Evolutionary conservation across 2,888 invertebrate genomes (phyloP).

Genomic region (Fragum sueziense): DNA sequence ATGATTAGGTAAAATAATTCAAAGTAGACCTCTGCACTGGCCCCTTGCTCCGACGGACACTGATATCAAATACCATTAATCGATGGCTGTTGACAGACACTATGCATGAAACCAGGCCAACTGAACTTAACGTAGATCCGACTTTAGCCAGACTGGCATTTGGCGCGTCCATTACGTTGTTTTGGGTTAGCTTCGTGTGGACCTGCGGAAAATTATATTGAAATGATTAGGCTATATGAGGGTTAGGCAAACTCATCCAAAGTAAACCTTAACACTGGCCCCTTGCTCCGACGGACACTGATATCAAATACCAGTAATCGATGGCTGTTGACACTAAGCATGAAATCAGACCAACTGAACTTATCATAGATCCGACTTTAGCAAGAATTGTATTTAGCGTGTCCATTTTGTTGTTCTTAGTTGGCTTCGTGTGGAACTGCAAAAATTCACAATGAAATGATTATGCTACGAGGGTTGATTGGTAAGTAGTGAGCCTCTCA

Average conservation of each 20-base stretch:
- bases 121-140: not conserved
- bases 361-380: not conserved
- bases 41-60: not conserved
- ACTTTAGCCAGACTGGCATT: not conserved
- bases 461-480: no score
- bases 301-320: constrained; percentile 3
- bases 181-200: no score
- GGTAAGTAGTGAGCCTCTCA: no score
- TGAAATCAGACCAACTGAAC: not conserved
- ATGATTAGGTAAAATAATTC: not conserved
- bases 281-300: not conserved
- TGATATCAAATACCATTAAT: not conserved
- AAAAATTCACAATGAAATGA: no score
- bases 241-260: no score
- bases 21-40: not conserved
- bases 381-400: not conserved
- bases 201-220: no score
- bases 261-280: not conserved
- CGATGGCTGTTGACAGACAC: constrained; percentile 3
- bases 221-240: no score
- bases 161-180: no score
- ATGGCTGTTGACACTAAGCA: constrained; percentile 1
- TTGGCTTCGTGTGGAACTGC: no score
- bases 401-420: no score
- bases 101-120: not conserved